Evolutionary conservation across 2,888 invertebrate genomes (phyloP).

Genomic region (Cephus spinipes): DNA sequence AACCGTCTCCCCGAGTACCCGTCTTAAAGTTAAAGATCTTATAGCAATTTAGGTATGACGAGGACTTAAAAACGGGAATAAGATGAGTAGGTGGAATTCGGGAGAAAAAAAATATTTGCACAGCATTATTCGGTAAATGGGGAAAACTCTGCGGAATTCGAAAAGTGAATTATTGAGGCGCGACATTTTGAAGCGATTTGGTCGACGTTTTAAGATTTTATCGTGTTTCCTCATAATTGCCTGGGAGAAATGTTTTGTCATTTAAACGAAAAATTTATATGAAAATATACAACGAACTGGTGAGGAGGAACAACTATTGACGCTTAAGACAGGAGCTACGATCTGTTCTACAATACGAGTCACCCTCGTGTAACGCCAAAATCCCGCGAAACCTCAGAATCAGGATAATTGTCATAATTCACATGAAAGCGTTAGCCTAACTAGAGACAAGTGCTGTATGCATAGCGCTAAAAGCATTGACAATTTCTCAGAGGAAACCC

Average conservation of each 20-base stretch:
- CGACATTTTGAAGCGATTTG: neutral
- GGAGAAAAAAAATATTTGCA: neutral
- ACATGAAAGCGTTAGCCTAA: constrained; percentile 20
- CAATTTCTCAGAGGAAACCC: constrained; percentile 40
- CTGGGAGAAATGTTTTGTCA: neutral
- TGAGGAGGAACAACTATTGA: neutral
- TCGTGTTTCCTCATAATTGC: neutral
- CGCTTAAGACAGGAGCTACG: neutral
- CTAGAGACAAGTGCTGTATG: constrained; percentile 22
- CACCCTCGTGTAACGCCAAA: neutral
- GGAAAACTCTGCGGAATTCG: neutral
- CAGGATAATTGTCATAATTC: neutral
- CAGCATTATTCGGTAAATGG: neutral
- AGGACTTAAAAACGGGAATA: neutral
- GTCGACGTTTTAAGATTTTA: neutral
- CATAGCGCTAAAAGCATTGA: constrained; percentile 25
- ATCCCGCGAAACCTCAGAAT: neutral
- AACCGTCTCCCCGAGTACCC: neutral
- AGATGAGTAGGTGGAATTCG: neutral
- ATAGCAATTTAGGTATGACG: neutral
- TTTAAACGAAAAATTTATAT: neutral
- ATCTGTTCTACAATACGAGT: neutral
- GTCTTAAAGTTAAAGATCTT: neutral
- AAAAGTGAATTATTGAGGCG: neutral
- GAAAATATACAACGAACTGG: neutral